These are phyloP conservation scores for Vannuccia rotundouncinata DNA, from an alignment of 2,888 invertebrate species.

Conservation along the genomic window DNA sequence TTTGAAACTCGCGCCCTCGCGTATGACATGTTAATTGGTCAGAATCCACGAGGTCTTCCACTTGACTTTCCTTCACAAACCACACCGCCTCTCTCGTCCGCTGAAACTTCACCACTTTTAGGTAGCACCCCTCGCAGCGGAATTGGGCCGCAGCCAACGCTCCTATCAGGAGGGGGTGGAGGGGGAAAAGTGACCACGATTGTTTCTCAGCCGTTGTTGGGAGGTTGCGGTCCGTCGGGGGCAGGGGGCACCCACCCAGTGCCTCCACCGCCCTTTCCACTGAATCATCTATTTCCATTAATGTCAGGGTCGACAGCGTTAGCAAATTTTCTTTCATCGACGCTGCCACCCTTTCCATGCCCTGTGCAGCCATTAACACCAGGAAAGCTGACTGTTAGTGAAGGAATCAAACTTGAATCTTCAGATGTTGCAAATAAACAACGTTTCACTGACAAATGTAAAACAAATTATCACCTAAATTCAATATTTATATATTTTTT, in stretches of 20 bases:
- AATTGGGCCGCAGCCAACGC: not conserved
- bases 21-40: constrained; percentile 62
- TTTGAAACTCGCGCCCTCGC: constrained; percentile 78
- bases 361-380: not conserved
- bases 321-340: not conserved
- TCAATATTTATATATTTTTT: no score
- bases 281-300: not conserved
- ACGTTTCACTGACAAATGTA: not conserved
- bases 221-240: constrained; percentile 9
- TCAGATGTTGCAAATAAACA: not conserved
- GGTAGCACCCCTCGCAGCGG: not conserved
- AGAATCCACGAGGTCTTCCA: constrained; percentile 27
- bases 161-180: constrained; percentile 32
- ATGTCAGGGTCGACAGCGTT: not conserved
- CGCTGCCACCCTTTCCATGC: not conserved
- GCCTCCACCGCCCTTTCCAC: constrained; percentile 30
- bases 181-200: constrained; percentile 8
- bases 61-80: constrained; percentile 35
- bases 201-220: not conserved
- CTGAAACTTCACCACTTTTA: constrained; percentile 37
- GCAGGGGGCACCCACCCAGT: no score
- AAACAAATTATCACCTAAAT: no score
- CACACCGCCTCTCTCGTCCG: constrained; percentile 43
- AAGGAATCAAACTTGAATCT: not conserved
- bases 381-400: not conserved